Conservation (phyloP, 2,797 vertebrate species). For the Percopsis omiscomaycus region DNA sequence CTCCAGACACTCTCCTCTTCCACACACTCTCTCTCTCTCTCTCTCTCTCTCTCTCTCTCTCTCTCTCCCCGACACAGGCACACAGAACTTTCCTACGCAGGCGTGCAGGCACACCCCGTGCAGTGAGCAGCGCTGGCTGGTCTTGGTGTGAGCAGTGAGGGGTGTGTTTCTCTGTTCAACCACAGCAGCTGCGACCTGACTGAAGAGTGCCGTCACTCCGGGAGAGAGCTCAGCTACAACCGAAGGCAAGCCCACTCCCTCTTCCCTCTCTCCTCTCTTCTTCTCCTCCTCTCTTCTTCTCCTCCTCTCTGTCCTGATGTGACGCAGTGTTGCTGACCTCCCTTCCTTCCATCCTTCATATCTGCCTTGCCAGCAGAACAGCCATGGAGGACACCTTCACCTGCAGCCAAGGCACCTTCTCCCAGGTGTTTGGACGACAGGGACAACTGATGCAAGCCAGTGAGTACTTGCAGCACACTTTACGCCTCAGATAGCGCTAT, state of each 20-base stretch:
- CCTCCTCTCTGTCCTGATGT: conserved; percentile 24
- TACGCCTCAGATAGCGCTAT: conserved; percentile 24
- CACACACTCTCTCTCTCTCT: neutral
- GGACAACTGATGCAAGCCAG: conserved; percentile 84
- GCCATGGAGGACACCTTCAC: conserved; percentile 81
- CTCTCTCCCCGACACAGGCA: neutral
- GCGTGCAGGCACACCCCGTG: too few species aligned
- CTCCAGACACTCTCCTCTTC: neutral
- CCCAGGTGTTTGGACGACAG: conserved; percentile 83
- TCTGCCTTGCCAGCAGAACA: conserved; percentile 44
- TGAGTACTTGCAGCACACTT: conserved; percentile 62
- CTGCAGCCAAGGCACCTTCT: conserved; percentile 81
- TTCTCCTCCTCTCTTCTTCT: neutral
- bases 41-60: neutral
- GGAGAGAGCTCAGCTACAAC: conserved; percentile 49
- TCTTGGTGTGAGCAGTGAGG: too few species aligned
- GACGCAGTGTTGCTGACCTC: conserved; percentile 66
- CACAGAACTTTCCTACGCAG: too few species aligned
- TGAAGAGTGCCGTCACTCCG: conserved; percentile 9
- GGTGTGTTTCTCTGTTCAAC: neutral
- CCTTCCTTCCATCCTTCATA: conserved; percentile 44
- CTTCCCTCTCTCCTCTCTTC: neutral
- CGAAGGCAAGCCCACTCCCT: conserved; percentile 42
- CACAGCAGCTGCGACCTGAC: conserved; percentile 31
- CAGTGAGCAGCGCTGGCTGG: too few species aligned